Evolutionary conservation across 2,113 vertebrate genomes (phyloP).

Genomic region (Herpetotheres cachinnans): DNA sequence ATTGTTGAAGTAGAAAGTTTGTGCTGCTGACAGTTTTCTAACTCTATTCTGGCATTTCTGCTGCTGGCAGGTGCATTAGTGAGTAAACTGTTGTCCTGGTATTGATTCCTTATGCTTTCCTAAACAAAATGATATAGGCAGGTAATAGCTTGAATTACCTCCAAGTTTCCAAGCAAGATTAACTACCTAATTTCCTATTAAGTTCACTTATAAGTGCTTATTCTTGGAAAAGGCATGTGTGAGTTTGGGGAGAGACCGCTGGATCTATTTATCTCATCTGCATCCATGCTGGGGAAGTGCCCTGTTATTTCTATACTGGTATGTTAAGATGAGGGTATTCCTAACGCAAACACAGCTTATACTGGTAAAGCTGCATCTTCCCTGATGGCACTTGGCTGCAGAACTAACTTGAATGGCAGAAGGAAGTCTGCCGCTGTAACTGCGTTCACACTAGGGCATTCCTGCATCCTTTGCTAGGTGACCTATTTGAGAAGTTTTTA

Average conservation of each 20-base stretch:
- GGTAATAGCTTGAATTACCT: neutral
- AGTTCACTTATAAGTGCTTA: neutral
- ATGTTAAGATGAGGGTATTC: neutral
- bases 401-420: neutral
- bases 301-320: neutral
- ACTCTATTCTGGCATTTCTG: neutral
- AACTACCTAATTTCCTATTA: neutral
- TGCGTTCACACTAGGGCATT: fast-evolving
- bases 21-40: neutral
- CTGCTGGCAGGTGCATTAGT: neutral
- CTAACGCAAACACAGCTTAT: neutral
- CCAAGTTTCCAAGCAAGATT: neutral
- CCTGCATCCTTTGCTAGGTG: neutral
- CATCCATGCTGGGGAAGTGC: neutral
- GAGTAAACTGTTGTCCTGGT: neutral
- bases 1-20: neutral
- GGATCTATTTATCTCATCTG: neutral
- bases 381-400: neutral
- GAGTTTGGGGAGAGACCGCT: neutral
- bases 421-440: neutral
- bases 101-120: neutral
- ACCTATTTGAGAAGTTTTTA: neutral
- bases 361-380: neutral
- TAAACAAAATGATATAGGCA: neutral
- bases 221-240: neutral